Evolutionary conservation across 2,113 vertebrate genomes (phyloP), one percentile per base, ranked within the genome.

Genomic region (Ploceus nigricollis): DNA sequence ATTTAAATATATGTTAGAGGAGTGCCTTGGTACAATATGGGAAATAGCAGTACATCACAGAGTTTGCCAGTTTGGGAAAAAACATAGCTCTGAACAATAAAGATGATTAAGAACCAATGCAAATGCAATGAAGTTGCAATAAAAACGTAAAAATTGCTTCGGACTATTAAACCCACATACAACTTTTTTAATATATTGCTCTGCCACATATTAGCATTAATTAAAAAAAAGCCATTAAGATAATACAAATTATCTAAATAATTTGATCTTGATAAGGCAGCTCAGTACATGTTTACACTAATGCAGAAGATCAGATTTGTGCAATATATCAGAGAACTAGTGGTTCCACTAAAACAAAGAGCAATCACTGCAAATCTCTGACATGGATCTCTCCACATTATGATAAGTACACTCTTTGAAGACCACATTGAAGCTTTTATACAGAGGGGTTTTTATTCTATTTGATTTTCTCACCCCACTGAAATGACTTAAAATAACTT

Each of bases 201-300:
- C 56, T 95, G 75, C 18, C 39, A 60, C 22, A 89, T 96, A 69
- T 89, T 80, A 94, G 64, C 63, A 93, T 94, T 97, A 91, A 86
- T 81, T 70, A 87, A 73, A 91, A 28, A 51, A 92, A 95, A 90
- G 33, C 93, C 50, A 95, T 93, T 94, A 97, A 95, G 96, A 97
- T 94, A 97, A 97, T 97, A 93, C 61, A 97, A 96, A 96, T 96
- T 87, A 96, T 97, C 84, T 94, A 97, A 98, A 97, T 93, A 97
- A 91, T 90, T 85, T 97, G 73, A 96, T 97, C 94, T 84, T 94
- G 97, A 97, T 96, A 95, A 95, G 85, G 78, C 45, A 94, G 77
- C 83, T 95, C 92, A 76, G 48, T 64, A 82, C 70, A 61, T 79
- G 53, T 95, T 96, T 93, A 84, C 81, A 93, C 51, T 79, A 94